phyloP scores from a whole-genome alignment of 2,113 vertebrate genomes.

The Carassius carassius region DNA sequence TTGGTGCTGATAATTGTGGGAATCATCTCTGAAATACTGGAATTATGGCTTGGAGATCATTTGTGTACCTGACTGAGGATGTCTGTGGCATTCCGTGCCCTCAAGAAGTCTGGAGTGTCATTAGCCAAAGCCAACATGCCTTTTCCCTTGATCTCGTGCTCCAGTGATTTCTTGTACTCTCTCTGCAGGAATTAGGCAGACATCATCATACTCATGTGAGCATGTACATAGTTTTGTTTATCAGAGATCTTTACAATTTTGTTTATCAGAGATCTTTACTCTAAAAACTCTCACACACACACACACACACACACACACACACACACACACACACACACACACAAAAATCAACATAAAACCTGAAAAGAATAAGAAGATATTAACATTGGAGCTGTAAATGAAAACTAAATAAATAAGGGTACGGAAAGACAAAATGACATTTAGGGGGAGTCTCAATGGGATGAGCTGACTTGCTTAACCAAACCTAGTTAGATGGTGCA shows the following conservation, averaged over 20 bases:
- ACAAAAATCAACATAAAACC: neutral
- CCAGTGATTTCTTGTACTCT: constrained; percentile 92
- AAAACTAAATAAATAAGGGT: constrained; percentile 40
- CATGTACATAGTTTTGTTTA: neutral
- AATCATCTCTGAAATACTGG: neutral
- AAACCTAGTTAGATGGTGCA: constrained; percentile 48
- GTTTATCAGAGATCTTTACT: neutral
- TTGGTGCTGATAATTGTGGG: neutral
- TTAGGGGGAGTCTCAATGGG: constrained; percentile 43
- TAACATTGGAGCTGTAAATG: constrained; percentile 19
- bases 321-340: no score
- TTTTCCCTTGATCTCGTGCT: constrained; percentile 91
- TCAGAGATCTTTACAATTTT: neutral
- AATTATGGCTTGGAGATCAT: neutral
- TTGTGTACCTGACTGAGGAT: constrained; percentile 93
- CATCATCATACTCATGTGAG: neutral
- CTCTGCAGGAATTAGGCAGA: constrained; percentile 75
- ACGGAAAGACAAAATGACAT: constrained; percentile 54
- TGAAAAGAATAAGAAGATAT: neutral
- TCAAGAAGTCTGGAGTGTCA: constrained; percentile 93
- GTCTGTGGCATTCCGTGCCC: constrained; percentile 94
- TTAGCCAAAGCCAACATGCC: constrained; percentile 87
- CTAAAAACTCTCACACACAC: neutral
- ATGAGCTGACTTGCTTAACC: neutral
- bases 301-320: no score